Evolutionary conservation across 30 jellyfish, hydroid and myxozoan genomes (phyloP).

Genomic region (Aurelia aurita complex sp. Pacific): DNA sequence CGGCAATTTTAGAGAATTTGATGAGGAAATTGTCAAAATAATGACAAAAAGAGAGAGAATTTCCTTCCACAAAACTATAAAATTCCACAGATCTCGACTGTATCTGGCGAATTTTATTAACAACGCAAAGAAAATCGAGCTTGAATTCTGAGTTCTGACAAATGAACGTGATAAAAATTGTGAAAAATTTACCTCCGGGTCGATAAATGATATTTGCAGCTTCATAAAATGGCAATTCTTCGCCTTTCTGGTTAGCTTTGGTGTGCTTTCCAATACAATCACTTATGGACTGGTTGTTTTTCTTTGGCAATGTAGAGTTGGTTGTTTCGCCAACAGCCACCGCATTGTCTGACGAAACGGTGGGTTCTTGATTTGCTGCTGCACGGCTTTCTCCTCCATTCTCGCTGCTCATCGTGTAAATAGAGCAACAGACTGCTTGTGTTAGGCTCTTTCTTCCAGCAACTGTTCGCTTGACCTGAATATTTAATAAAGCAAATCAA

Average conservation of each 20-base stretch:
- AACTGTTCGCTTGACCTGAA: slow-evolving; percentile 14
- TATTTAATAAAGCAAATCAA: not conserved
- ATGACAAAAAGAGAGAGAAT: too few species aligned
- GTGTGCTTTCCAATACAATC: slow-evolving; percentile 51
- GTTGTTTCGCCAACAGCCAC: not conserved
- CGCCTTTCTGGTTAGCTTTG: slow-evolving; percentile 86
- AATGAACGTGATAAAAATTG: too few species aligned
- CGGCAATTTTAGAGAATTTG: too few species aligned
- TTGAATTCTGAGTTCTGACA: too few species aligned
- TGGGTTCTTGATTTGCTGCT: slow-evolving; percentile 9
- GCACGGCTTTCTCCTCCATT: slow-evolving; percentile 17
- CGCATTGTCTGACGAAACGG: not conserved
- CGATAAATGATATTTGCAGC: slow-evolving; percentile 76
- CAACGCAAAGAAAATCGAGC: too few species aligned
- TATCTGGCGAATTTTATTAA: too few species aligned
- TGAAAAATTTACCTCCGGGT: slow-evolving; percentile 79
- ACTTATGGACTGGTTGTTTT: not conserved
- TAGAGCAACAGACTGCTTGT: not conserved
- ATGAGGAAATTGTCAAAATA: too few species aligned
- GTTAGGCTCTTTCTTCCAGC: not conserved
- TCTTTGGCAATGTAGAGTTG: slow-evolving; percentile 5
- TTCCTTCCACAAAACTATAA: too few species aligned
- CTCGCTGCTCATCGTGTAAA: slow-evolving; percentile 42
- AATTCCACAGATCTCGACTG: too few species aligned
- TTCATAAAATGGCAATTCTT: slow-evolving; percentile 72